Percentiles rank a stretch among this genome's conserved stretches.
phyloP scores from a whole-genome alignment of 2,888 invertebrate species.

The Eupsilia transversa region DNA sequence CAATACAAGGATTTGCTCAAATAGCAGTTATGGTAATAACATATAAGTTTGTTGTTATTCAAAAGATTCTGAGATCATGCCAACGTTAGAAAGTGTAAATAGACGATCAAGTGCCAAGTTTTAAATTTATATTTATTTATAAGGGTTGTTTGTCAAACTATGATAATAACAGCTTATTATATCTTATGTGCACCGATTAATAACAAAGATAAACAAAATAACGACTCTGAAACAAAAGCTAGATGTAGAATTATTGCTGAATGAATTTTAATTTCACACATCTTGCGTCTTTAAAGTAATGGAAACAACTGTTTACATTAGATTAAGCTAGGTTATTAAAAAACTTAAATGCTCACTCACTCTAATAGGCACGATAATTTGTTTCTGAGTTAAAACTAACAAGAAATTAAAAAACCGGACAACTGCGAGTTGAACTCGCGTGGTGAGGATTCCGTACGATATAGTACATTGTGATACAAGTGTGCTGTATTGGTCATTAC shows the following conservation, averaged over 20 bases:
- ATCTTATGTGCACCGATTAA: conserved; percentile 10
- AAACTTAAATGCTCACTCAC: conserved; percentile 32
- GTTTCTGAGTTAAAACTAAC: conserved; percentile 31
- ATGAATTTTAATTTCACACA: conserved; percentile 45
- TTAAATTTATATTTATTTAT: conserved; percentile 31
- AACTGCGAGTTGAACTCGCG: no score
- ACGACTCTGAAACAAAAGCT: conserved; percentile 18
- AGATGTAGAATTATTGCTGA: conserved; percentile 11
- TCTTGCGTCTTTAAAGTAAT: conserved; percentile 42
- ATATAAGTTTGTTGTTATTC: conserved; percentile 58
- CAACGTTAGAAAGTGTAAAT: conserved; percentile 55
- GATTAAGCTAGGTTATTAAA: conserved; percentile 28
- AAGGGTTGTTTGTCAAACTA: conserved; percentile 31
- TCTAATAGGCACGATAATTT: conserved; percentile 37
- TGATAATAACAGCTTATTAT: conserved; percentile 14
- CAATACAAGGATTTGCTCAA: conserved; percentile 53
- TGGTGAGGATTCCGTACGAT: no score
- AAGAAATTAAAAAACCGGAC: conserved; percentile 36
- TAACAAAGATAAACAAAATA: conserved; percentile 11
- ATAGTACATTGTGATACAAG: no score
- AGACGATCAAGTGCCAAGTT: conserved; percentile 28
- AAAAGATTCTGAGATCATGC: conserved; percentile 57
- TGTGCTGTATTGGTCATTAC: no score
- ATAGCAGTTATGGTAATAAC: conserved; percentile 50
- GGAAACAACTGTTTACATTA: conserved; percentile 36